A percentile compares a stretch with the other conserved stretches of the same genome.
Evolutionary conservation across 2,888 invertebrate species (phyloP).

Genomic region (Drosophila planitibia): DNA sequence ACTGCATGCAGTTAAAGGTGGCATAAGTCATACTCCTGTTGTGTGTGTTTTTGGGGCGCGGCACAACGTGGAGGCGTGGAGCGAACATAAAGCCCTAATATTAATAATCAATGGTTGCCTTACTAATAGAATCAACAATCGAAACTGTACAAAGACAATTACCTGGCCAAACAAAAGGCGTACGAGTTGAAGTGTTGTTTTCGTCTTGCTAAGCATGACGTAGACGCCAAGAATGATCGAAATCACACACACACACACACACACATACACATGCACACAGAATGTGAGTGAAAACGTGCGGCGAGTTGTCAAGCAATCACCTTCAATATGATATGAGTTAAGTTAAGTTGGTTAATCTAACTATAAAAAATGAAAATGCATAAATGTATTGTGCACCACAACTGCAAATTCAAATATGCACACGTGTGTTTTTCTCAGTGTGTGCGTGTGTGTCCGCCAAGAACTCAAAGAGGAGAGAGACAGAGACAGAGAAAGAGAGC

Average conservation of each 20-base stretch:
- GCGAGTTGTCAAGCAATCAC: constrained; percentile 57
- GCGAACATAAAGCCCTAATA: constrained; percentile 29
- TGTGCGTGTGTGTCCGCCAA: constrained; percentile 20
- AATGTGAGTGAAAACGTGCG: constrained; percentile 28
- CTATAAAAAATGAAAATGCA: constrained; percentile 37
- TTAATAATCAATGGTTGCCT: constrained; percentile 28
- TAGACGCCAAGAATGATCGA: constrained; percentile 57
- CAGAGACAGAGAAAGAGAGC: constrained; percentile 19
- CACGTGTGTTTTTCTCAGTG: constrained; percentile 17
- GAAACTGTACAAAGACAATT: constrained; percentile 60
- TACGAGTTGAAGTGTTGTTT: constrained; percentile 44
- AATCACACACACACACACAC: constrained; percentile 22
- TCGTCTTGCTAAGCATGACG: constrained; percentile 62
- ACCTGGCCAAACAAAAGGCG: constrained; percentile 61
- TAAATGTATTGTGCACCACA: constrained; percentile 35
- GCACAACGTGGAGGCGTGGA: constrained; percentile 37
- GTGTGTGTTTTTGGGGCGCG: constrained; percentile 24
- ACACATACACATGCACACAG: constrained; percentile 7
- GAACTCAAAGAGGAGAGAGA: constrained; percentile 29
- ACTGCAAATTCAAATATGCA: constrained; percentile 35
- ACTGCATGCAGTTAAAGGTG: constrained; percentile 30
- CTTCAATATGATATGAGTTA: constrained; percentile 54
- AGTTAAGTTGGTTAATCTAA: constrained; percentile 23
- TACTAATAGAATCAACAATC: constrained; percentile 72
- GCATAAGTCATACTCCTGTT: constrained; percentile 59